Conservation (phyloP, 2,113 vertebrate genomes). For the Amazona guildingii region DNA sequence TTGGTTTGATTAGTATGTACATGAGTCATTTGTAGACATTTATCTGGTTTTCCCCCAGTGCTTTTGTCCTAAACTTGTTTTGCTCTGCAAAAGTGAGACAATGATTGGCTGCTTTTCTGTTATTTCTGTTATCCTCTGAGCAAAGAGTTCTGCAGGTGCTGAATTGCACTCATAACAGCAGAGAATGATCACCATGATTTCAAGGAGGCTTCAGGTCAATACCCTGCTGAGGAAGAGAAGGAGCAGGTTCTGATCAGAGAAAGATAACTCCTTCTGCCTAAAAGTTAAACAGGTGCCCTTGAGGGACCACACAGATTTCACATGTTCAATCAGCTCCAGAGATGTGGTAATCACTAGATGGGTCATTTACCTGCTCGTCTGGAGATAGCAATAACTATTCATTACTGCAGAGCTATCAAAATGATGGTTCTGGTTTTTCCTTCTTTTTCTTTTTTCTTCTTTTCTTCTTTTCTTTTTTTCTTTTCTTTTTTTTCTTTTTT, state of each 20-base stretch:
- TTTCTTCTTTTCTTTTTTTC: too few species aligned
- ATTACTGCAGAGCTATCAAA: neutral
- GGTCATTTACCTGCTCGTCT: slow-evolving; percentile 18
- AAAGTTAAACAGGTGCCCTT: neutral
- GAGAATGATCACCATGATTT: neutral
- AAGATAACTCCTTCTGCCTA: neutral
- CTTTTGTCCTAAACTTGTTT: neutral
- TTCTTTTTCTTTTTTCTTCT: neutral
- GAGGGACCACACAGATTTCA: neutral
- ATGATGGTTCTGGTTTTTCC: neutral
- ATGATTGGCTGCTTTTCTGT: neutral
- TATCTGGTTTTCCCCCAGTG: neutral
- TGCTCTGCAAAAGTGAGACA: neutral
- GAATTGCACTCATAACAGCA: neutral
- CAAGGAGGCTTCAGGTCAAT: slow-evolving; percentile 15
- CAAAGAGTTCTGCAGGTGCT: neutral
- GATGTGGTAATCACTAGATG: neutral
- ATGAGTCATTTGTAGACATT: neutral
- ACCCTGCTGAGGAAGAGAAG: neutral
- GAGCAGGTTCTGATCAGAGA: neutral
- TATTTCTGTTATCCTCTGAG: neutral
- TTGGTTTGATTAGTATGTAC: neutral
- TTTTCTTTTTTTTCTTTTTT: neutral
- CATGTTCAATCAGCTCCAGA: neutral
- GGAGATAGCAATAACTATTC: neutral